Percentiles rank a stretch among this genome's conserved stretches.
phyloP scores from a whole-genome alignment of 2,888 invertebrate species.

The Alviniconcha strummeri region DNA sequence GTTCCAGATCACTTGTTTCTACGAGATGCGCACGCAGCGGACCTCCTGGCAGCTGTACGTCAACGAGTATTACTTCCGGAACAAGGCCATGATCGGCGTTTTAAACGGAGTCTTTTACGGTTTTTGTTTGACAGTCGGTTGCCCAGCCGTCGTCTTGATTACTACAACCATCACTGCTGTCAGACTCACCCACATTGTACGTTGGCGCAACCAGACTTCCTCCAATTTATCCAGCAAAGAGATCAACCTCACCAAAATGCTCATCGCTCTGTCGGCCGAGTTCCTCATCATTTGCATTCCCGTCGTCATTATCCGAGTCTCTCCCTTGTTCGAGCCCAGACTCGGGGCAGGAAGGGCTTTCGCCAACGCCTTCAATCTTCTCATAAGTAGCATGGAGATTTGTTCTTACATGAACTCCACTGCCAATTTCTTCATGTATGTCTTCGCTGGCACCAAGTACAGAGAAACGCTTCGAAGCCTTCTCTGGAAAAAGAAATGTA shows the following conservation, averaged over 20 bases:
- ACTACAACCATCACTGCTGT: constrained; percentile 17
- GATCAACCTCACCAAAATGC: constrained; percentile 18
- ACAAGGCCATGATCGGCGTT: background rate
- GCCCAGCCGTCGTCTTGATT: constrained; percentile 14
- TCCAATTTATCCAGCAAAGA: constrained; percentile 10
- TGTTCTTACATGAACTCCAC: constrained; percentile 9
- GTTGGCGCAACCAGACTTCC: constrained; percentile 3
- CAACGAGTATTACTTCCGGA: background rate
- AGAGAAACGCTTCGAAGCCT: background rate
- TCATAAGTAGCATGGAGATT: constrained; percentile 1
- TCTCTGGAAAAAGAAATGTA: no score
- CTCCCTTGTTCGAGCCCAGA: background rate
- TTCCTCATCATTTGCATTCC: constrained; percentile 17
- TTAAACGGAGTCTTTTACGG: constrained; percentile 22
- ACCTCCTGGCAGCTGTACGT: background rate
- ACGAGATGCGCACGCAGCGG: background rate
- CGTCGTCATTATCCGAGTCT: background rate
- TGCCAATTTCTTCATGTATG: constrained; percentile 21
- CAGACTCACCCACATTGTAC: background rate
- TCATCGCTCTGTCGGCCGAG: constrained; percentile 12
- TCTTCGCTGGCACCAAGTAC: constrained; percentile 19
- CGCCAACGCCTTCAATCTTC: background rate
- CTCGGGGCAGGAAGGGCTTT: background rate
- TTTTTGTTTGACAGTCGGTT: background rate
- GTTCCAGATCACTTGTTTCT: constrained; percentile 12